phyloP scores from a whole-genome alignment of 2,888 invertebrate species.

The Tipula unca region DNA sequence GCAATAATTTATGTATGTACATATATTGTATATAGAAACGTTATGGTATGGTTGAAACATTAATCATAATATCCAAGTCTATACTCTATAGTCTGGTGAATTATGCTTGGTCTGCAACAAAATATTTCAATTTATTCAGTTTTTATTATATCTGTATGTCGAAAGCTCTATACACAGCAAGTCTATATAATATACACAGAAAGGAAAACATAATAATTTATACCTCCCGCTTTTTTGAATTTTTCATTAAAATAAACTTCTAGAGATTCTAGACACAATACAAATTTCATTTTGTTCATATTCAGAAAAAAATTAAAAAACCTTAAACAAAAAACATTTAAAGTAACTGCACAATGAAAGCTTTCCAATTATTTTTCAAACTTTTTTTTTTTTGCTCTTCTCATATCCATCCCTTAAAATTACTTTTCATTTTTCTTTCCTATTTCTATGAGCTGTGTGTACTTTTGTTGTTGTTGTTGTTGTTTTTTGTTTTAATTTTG shows the following conservation, averaged over 20 bases:
- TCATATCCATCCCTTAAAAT: background rate
- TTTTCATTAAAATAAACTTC: background rate
- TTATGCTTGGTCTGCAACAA: background rate
- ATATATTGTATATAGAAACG: background rate
- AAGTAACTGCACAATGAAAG: background rate
- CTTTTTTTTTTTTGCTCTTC: background rate
- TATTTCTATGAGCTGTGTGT: background rate
- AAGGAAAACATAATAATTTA: background rate
- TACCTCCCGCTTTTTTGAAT: background rate
- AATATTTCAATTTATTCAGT: background rate
- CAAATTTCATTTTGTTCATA: background rate
- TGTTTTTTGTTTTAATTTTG: background rate
- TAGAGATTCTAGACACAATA: background rate
- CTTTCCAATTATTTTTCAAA: background rate
- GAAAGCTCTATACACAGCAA: background rate
- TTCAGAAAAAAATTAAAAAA: background rate
- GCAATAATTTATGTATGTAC: too few relatives aligned
- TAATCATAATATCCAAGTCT: background rate
- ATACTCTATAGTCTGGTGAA: background rate
- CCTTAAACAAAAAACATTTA: background rate
- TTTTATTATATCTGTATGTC: background rate
- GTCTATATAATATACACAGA: background rate
- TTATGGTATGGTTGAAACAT: background rate
- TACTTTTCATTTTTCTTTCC: background rate
- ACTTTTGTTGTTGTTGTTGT: background rate